Conservation (phyloP, 2,797 vertebrate genomes). For the Tamandua tetradactyla region DNA sequence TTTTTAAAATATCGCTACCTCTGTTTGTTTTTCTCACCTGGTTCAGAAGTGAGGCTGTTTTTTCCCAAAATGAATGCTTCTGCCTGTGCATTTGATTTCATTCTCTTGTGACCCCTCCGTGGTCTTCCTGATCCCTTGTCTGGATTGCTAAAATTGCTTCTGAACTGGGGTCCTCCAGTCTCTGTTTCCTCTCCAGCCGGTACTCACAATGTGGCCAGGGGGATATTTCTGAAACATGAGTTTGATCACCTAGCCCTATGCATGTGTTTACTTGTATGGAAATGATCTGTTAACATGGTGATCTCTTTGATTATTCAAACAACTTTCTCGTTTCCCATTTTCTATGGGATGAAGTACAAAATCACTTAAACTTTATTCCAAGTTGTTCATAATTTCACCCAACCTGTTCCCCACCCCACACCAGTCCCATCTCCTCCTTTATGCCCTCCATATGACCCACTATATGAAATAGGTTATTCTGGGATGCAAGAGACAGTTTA, state of each 20-base stretch:
- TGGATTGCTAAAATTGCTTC: background rate
- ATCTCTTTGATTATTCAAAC: background rate
- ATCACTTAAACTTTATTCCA: background rate
- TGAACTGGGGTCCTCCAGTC: background rate
- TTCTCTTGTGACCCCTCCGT: background rate
- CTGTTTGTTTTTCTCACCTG: background rate
- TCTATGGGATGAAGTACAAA: background rate
- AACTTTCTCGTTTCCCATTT: background rate
- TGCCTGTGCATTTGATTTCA: background rate
- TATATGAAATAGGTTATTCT: background rate
- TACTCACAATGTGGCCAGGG: background rate
- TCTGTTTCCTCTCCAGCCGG: background rate
- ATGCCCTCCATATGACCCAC: background rate
- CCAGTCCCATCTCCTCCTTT: background rate
- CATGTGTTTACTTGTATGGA: background rate
- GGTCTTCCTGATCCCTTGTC: no score
- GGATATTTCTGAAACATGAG: background rate
- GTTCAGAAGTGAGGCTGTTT: background rate
- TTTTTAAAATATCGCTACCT: background rate
- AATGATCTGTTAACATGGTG: background rate
- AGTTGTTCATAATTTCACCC: background rate
- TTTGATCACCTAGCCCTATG: background rate
- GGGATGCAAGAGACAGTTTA: background rate
- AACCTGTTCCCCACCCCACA: no score
- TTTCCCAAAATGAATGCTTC: background rate